Base-by-base conservation (phyloP, 2,113 vertebrate genomes). In the Lota lota region DNA sequence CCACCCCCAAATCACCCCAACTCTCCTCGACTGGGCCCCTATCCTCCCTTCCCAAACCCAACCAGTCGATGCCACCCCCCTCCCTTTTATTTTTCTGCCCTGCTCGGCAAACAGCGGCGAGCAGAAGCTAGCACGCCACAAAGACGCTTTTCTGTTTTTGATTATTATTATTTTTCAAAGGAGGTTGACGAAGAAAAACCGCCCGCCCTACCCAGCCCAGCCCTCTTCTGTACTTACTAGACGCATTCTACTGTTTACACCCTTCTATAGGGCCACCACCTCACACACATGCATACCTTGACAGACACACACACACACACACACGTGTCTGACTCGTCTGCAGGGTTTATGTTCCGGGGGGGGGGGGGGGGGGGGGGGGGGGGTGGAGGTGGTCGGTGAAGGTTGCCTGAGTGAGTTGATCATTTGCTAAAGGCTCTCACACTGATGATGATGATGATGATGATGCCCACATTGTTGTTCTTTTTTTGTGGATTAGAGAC, bases 161-260 rank as follows among this genome's bases (percentile, higher is more conserved):
- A 79, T 74, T 68, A 67, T 69, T 75, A 75, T 64, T 74, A 53
- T 47, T 47, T 47, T 47, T 47, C 12, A 47, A 47, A 14, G 40
- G 40, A 47, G 40, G 40, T 47, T 47, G 15, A 66, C 10, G 0
- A 72, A 73, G 22, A 75, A 54, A 15, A 16, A 2, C 69, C 53
- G 0, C 47, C 53, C 54, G 47, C 62, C 10, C 59, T 20, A 2
- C 20, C 40, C 14, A 1, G 59, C 24, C 18, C 64, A n/a, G 17
- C 21, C 20, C n/a, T 40, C 64, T 18, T 76, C 69, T 82, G 61
- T 61, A 76, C 63, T 78, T 76, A 69, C 60, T 61, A 85, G 77
- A 86, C 76, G 78, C 82, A 80, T 82, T 79, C 28, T 77, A 76
- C 81, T 61, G 80, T 87, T 88, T 82, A 85, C 81, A 87, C 68